phyloP scores from a whole-genome alignment of 35 echinoderm and acorn worm genomes.

The Ptychodera flava region DNA sequence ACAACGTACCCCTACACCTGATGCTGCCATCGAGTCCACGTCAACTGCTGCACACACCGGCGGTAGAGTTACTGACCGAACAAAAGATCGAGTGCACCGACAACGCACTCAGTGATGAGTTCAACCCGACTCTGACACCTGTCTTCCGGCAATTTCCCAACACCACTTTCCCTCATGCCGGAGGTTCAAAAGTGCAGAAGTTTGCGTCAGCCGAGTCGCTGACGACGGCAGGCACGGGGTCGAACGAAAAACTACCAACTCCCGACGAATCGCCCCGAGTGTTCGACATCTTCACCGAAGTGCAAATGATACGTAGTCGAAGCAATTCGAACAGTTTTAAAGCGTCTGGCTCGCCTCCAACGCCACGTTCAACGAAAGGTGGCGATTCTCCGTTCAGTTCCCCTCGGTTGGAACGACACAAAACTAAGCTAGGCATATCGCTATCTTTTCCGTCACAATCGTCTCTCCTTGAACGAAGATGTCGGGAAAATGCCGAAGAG shows the following conservation, averaged over 20 bases:
- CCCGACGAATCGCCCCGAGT: not conserved
- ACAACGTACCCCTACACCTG: not conserved
- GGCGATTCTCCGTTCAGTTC: too few species aligned
- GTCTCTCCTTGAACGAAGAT: too few species aligned
- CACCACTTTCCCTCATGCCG: not conserved
- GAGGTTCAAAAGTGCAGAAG: not conserved
- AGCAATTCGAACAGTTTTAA: not conserved
- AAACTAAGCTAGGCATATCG: too few species aligned
- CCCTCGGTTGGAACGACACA: too few species aligned
- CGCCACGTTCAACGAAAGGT: too few species aligned
- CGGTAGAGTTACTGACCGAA: not conserved
- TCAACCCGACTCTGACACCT: not conserved
- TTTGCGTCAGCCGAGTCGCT: not conserved
- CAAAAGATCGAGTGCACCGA: not conserved
- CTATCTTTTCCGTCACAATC: too few species aligned
- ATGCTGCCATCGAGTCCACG: not conserved
- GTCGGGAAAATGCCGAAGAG: too few species aligned
- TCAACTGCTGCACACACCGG: not conserved
- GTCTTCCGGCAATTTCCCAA: not conserved
- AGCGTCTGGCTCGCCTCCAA: not conserved
- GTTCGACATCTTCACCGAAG: not conserved
- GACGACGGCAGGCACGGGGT: not conserved
- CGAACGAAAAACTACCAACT: not conserved
- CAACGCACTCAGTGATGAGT: not conserved
- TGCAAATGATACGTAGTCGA: not conserved